phyloP scores from a whole-genome alignment of 2,797 vertebrate genomes.

The Loriculus beryllinus region DNA sequence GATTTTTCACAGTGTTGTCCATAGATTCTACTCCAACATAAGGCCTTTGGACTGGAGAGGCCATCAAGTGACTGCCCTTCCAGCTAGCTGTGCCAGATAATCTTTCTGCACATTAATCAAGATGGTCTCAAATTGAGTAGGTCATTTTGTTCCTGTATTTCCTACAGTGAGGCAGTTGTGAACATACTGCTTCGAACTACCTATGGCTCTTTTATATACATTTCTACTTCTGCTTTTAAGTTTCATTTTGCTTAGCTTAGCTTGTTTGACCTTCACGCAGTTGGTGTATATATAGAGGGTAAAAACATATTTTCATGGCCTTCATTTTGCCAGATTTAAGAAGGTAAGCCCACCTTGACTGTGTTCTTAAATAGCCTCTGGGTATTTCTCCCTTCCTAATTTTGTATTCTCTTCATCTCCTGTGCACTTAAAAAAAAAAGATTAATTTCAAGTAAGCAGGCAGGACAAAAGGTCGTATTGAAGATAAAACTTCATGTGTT shows the following conservation, averaged over 20 bases:
- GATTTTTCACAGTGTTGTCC: background rate
- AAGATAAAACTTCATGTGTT: background rate
- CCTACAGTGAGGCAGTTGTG: background rate
- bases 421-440: background rate
- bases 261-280: background rate
- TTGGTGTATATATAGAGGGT: too few species aligned
- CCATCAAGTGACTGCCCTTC: background rate
- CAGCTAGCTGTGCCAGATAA: background rate
- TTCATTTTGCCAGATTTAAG: background rate
- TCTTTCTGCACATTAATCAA: background rate
- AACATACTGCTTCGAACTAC: background rate
- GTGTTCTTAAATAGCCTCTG: background rate
- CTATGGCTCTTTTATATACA: background rate
- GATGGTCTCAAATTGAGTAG: background rate
- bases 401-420: background rate
- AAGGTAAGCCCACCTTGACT: background rate
- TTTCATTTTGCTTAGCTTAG: background rate
- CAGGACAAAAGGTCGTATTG: background rate
- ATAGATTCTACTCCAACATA: background rate
- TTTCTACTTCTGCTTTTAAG: background rate
- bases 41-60: background rate
- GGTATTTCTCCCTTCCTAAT: background rate
- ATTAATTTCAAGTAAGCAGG: background rate
- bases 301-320: background rate
- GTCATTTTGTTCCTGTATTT: background rate